Conservation (phyloP, 2,113 vertebrate genomes). For the Pachyramphus minor region DNA sequence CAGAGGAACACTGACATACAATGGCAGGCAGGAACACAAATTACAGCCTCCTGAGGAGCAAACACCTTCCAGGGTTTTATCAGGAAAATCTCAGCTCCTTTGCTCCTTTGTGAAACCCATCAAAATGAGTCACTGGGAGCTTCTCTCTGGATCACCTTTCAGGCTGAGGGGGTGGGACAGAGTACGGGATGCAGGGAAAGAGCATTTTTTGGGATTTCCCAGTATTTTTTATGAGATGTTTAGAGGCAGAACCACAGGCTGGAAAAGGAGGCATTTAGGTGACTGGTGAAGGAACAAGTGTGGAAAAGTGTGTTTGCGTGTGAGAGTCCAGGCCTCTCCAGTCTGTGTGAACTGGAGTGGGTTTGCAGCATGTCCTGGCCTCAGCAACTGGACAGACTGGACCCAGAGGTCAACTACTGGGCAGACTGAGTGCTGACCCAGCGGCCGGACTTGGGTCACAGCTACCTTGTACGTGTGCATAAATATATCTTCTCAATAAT, state of each 20-base stretch:
- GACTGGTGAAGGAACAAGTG: background rate
- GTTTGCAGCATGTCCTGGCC: background rate
- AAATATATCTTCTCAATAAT: background rate
- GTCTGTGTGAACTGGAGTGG: background rate
- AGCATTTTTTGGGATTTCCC: background rate
- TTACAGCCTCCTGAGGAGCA: background rate
- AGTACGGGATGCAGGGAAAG: background rate
- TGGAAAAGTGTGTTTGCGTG: background rate
- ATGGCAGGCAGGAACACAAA: fast-evolving
- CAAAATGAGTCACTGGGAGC: background rate
- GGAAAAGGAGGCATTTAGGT: background rate
- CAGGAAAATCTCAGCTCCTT: background rate
- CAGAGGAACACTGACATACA: background rate
- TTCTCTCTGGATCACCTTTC: background rate
- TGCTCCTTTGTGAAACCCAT: background rate
- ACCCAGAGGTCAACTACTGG: background rate
- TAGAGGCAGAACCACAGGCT: background rate
- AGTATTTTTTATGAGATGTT: background rate
- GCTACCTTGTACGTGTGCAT: fast-evolving
- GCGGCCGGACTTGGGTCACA: background rate
- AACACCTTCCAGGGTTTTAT: background rate
- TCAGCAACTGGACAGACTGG: background rate
- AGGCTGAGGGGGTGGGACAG: background rate
- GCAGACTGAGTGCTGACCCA: background rate
- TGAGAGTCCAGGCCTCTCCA: background rate